These are phyloP conservation scores for Lagorchestes hirsutus DNA, from an alignment of 2,797 vertebrate genomes.

Conservation along the genomic window DNA sequence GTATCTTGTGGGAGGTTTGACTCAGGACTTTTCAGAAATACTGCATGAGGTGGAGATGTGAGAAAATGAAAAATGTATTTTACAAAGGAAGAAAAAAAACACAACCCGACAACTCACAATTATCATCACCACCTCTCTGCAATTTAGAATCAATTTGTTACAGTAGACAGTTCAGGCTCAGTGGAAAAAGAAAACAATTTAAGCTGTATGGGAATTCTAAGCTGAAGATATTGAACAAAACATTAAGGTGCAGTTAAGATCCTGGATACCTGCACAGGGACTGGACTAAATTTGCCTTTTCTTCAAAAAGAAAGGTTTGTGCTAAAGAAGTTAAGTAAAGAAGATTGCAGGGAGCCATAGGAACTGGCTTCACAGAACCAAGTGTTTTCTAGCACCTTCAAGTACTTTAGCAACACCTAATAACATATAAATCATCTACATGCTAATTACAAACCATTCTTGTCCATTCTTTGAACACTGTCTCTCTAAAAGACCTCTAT, in stretches of 20 bases:
- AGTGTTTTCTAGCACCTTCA: neutral
- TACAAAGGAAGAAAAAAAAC: slow-evolving; percentile 39
- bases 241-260: slow-evolving; percentile 38
- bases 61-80: slow-evolving; percentile 59
- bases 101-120: slow-evolving; percentile 8
- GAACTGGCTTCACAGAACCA: slow-evolving; percentile 25
- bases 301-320: slow-evolving; percentile 7
- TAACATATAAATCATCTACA: neutral
- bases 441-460: neutral
- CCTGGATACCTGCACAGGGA: slow-evolving; percentile 20
- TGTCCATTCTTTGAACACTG: neutral
- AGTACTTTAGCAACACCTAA: slow-evolving; percentile 9
- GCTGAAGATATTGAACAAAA: neutral
- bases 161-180: slow-evolving; percentile 26
- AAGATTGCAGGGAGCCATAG: neutral
- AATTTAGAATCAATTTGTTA: slow-evolving; percentile 33
- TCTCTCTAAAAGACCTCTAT: neutral
- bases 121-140: slow-evolving; percentile 44
- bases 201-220: neutral
- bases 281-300: slow-evolving; percentile 41
- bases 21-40: neutral
- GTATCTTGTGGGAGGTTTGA: slow-evolving; percentile 29
- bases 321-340: slow-evolving; percentile 51
- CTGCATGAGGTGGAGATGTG: neutral
- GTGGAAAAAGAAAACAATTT: slow-evolving; percentile 46